These are phyloP conservation scores for Megastigmus dorsalis DNA, from an alignment of 2,888 invertebrate species.

Conservation along the genomic window DNA sequence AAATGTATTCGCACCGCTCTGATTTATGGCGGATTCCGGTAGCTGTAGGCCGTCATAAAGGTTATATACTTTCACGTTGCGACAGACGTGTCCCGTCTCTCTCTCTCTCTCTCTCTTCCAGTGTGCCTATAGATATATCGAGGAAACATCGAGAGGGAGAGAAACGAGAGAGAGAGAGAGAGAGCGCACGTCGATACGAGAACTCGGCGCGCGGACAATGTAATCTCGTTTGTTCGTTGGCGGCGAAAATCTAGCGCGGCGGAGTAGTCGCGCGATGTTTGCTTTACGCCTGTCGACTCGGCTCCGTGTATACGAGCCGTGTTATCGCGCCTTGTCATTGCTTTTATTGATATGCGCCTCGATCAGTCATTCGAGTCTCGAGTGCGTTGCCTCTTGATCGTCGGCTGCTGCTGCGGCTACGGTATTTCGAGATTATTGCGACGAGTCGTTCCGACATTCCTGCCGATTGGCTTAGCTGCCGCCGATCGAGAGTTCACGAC, in stretches of 20 bases:
- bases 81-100: neutral
- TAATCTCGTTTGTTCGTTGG: conserved; percentile 13
- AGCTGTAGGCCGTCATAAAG: conserved; percentile 40
- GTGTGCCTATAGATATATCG: conserved; percentile 48
- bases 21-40: conserved; percentile 46
- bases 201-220: neutral
- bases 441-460: too few species aligned
- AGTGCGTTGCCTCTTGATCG: neutral
- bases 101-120: too few species aligned
- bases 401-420: too few species aligned
- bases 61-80: conserved; percentile 43
- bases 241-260: too few species aligned
- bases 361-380: conserved; percentile 12
- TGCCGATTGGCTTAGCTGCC: too few species aligned
- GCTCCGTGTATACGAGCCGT: too few species aligned
- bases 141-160: too few species aligned
- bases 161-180: too few species aligned
- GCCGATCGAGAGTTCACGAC: too few species aligned
- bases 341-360: conserved; percentile 6
- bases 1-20: too few species aligned
- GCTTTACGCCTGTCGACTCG: neutral
- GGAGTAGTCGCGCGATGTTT: neutral
- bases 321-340: neutral
- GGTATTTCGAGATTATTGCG: too few species aligned
- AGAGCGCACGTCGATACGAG: too few species aligned